Conservation (phyloP, 2,797 vertebrate genomes). For the Labeo calbasu region DNA sequence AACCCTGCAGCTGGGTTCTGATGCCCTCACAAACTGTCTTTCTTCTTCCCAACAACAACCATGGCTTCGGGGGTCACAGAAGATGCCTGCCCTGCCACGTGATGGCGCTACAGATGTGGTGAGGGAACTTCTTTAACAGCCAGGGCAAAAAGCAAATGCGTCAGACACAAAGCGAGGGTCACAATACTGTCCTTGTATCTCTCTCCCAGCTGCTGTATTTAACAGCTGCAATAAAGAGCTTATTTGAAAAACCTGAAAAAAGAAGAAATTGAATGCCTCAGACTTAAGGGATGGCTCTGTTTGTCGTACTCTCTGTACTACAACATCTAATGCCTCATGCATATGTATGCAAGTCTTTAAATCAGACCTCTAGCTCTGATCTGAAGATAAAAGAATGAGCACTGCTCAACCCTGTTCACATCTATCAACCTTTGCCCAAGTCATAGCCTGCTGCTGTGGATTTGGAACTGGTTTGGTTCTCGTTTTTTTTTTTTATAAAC, state of each 20-base stretch:
- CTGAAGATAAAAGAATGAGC: slow-evolving; percentile 53
- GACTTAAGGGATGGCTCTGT: slow-evolving; percentile 76
- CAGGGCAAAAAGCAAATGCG: slow-evolving; percentile 70
- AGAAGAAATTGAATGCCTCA: slow-evolving; percentile 60
- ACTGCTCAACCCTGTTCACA: slow-evolving; percentile 49
- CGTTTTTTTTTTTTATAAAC: background rate
- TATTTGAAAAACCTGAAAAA: slow-evolving; percentile 62
- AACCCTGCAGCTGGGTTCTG: slow-evolving; percentile 56
- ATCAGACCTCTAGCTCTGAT: slow-evolving; percentile 45
- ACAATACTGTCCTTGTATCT: slow-evolving; percentile 82
- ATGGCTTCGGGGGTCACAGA: slow-evolving; percentile 69
- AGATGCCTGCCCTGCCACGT: slow-evolving; percentile 71
- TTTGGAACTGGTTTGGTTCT: slow-evolving; percentile 19
- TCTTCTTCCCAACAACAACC: slow-evolving; percentile 57
- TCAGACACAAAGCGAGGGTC: slow-evolving; percentile 72
- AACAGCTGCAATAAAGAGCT: slow-evolving; percentile 81
- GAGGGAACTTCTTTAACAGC: slow-evolving; percentile 55
- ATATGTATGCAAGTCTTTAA: slow-evolving; percentile 58
- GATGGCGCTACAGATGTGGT: slow-evolving; percentile 79
- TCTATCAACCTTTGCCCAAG: slow-evolving; percentile 46
- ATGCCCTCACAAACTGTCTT: slow-evolving; percentile 52
- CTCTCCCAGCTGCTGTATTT: slow-evolving; percentile 75
- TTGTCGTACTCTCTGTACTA: slow-evolving; percentile 60
- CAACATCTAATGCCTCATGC: slow-evolving; percentile 53
- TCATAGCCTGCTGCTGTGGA: slow-evolving; percentile 10